Percentiles rank a stretch among this genome's conserved stretches.
These are phyloP conservation scores for Plagiodera versicolora DNA, from an alignment of 2,888 invertebrate genomes.

Conservation along the genomic window DNA sequence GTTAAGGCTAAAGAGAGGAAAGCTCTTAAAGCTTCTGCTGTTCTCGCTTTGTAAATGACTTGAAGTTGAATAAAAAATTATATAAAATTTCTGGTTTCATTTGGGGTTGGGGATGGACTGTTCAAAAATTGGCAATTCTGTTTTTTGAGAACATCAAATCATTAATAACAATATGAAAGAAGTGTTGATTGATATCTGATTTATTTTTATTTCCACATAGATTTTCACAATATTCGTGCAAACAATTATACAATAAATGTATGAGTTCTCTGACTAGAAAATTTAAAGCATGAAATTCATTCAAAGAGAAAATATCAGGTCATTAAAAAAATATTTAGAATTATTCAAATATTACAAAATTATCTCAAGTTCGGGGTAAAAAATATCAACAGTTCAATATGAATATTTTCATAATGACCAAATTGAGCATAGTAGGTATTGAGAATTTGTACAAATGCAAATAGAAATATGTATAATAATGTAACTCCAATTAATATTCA, in stretches of 20 bases:
- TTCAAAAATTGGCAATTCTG: too few relatives aligned
- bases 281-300: slow-evolving; percentile 16
- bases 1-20: slow-evolving; percentile 65
- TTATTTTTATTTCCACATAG: background rate
- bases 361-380: background rate
- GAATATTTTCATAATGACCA: background rate
- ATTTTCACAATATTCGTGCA: slow-evolving; percentile 33
- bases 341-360: background rate
- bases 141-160: too few relatives aligned
- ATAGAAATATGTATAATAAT: background rate
- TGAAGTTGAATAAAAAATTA: slow-evolving; percentile 30
- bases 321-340: slow-evolving; percentile 9
- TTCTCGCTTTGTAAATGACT: slow-evolving; percentile 41
- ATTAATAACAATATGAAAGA: too few relatives aligned
- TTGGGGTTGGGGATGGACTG: too few relatives aligned
- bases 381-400: background rate
- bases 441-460: background rate
- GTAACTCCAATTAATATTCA: background rate
- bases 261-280: slow-evolving; percentile 31
- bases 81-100: slow-evolving; percentile 2
- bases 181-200: too few relatives aligned
- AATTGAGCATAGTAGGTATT: background rate
- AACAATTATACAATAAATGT: slow-evolving; percentile 21
- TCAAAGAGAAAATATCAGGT: slow-evolving; percentile 3
- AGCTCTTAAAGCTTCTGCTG: slow-evolving; percentile 45